Evolutionary conservation across 2,888 invertebrate species (phyloP), one percentile per base, ranked within the genome.

Genomic region (Xanthorhoe spadicearia): DNA sequence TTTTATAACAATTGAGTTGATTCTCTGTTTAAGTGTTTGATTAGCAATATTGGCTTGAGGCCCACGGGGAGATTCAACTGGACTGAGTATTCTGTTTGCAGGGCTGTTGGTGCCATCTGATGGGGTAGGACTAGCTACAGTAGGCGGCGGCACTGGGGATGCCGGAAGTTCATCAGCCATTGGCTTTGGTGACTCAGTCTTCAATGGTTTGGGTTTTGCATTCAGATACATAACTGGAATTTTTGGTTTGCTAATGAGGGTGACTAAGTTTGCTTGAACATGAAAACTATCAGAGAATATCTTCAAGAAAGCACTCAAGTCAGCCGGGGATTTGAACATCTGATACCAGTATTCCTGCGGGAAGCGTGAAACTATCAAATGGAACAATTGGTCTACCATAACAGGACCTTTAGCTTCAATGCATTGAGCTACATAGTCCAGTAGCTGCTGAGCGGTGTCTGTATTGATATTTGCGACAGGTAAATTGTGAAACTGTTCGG

Each of bases 261-360:
- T 97, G 78, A 98, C 97, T 87, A 98, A 95, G 93, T 98, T 98
- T 61, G 97, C 95, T 85, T 98, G 98, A 70, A 99, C 97, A 85
- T 97, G 97, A 90, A 98, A 98, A 79, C 97, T 96, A 86, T 98
- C 97, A n/a, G 98, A 97, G 85, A 98, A 98, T 91, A 99, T 95
- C 86, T 97, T 96, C 61, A 99, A 93, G 85, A 99, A 98, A 55
- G 98, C 98, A 57, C 96, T 96, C 74, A 99, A 93, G 89, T 99
- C 98, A 64, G 96, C 96, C 0, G 97, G 96, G 2, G 97, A 98
- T 84, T 98, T 98, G 81, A 98, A 98, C 92, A 98, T 96, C 80
- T 96, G 96, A 78, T 96, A 95, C 96, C 97, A 97, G 74, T 95
- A 95, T 72, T 96, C 96, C 81, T 96, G 95, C 6, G 96, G 95